These are phyloP conservation scores for Ursus arctos DNA, from an alignment of 2,113 vertebrate species.

Conservation along the genomic window DNA sequence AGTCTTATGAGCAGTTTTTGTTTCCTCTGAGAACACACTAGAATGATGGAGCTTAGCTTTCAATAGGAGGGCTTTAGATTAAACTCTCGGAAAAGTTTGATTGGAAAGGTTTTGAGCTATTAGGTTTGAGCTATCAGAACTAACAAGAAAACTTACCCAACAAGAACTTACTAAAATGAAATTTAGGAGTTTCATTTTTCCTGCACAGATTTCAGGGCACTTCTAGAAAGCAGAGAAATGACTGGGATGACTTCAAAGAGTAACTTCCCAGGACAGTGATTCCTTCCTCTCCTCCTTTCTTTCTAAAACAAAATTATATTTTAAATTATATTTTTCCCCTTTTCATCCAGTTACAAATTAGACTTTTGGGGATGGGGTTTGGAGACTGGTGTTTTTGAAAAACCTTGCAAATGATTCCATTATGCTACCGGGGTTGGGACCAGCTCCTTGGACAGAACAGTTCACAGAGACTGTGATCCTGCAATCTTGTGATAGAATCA, in stretches of 20 bases:
- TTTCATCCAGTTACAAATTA: neutral
- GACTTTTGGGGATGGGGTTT: neutral
- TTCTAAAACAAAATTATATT: slow-evolving; percentile 35
- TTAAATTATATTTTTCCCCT: neutral
- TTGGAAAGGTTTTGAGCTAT: slow-evolving; percentile 24
- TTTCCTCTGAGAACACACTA: neutral
- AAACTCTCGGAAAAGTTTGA: neutral
- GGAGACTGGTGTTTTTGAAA: neutral
- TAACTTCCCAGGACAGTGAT: neutral
- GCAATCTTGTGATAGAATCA: neutral
- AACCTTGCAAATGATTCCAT: neutral
- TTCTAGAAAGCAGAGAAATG: neutral
- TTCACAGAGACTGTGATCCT: neutral
- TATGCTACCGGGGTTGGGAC: neutral
- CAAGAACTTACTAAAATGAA: no score
- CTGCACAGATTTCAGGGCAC: neutral
- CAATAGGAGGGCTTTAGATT: neutral
- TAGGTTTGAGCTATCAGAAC: neutral
- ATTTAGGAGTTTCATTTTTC: neutral
- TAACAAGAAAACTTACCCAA: neutral
- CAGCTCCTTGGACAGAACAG: neutral
- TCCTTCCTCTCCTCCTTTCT: neutral
- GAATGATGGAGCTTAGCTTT: neutral
- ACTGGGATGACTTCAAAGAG: neutral
- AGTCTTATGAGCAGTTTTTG: neutral